Conservation (phyloP, 2,797 vertebrate genomes). For the Megalops cyprinoides region DNA sequence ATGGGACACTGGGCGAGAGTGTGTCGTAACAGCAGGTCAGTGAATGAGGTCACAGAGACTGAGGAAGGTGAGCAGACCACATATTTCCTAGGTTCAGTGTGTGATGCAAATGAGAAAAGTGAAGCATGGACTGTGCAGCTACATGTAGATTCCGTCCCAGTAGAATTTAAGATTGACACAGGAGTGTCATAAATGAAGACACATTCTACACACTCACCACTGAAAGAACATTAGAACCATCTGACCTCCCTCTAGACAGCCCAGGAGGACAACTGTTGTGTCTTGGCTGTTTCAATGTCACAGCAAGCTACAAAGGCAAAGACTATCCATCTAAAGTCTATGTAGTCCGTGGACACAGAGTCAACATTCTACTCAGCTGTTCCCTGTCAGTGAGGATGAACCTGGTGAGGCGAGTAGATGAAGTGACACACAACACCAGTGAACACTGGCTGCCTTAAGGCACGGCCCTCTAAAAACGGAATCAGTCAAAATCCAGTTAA, state of each 20-base stretch:
- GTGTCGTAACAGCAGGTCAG: slow-evolving; percentile 10
- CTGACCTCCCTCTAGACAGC: neutral
- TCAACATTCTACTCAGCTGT: slow-evolving; percentile 20
- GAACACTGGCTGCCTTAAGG: no score
- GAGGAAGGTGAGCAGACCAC: neutral
- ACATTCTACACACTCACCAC: slow-evolving; percentile 25
- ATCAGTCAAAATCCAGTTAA: slow-evolving; percentile 27
- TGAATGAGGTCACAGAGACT: slow-evolving; percentile 12
- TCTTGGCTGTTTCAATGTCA: neutral
- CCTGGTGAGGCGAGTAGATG: slow-evolving; percentile 15
- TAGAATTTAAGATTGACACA: slow-evolving; percentile 31
- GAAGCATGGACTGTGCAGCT: slow-evolving; percentile 15
- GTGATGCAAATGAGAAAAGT: neutral
- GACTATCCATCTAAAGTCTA: slow-evolving; percentile 12
- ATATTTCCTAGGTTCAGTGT: slow-evolving; percentile 3
- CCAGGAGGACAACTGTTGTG: slow-evolving; percentile 24
- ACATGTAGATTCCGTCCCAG: neutral
- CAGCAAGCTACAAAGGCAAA: neutral
- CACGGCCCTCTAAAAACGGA: slow-evolving; percentile 37
- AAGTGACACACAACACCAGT: slow-evolving; percentile 25
- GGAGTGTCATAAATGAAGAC: slow-evolving; percentile 30
- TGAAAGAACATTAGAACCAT: slow-evolving; percentile 9
- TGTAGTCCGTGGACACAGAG: slow-evolving; percentile 2
- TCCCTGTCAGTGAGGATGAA: slow-evolving; percentile 24
- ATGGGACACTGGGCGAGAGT: no score